Evolutionary conservation across 2,797 vertebrate genomes (phyloP), one percentile per base, ranked within the genome.

Genomic region (Enteromius anoplus): DNA sequence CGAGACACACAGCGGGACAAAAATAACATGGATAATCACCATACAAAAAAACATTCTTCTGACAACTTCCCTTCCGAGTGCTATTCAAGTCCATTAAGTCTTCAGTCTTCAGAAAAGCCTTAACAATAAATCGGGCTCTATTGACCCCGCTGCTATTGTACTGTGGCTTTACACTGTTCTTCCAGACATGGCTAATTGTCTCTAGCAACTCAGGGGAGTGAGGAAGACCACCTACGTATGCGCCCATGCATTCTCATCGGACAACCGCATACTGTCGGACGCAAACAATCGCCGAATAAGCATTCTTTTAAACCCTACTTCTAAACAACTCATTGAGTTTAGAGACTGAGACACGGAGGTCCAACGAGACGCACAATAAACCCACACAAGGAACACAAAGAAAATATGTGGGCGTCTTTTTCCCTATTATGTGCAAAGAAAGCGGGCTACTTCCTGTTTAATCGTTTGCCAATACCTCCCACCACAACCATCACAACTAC

Each of bases 381-480:
- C 65, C 73, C 58, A 84, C 75, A 82, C 70, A 80, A 69, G 80
- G 78, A 65, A 81, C 58, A 71, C 34, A 76, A 86, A 85, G 60
- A 47, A 86, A 84, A 83, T 75, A 85, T 78, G 78, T 71, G 76
- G 81, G 84, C 26, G 65, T 82, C 40, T 60, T 77, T 79, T 64
- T 85, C 84, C 70, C 65, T 81, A 81, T 85, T 77, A 45, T 84
- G 60, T 85, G 80, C 53, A 84, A 89, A 92, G 86, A 92, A 92
- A 89, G 88, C 88, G 26, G 80, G 87, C 90, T 40, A 92, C 88
- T 90, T 92, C 75, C 76, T 79, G 83, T 88, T 85, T 42, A 81
- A 60, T 71, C 87, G 80, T 87, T 88, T 88, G 89, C 32, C 84
- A 85, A 91, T 90, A 85, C 91, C 89, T 90, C 86, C 87, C 90